These are phyloP conservation scores for Enteromius paludinosus DNA, from an alignment of 2,797 vertebrate genomes.

Conservation along the genomic window DNA sequence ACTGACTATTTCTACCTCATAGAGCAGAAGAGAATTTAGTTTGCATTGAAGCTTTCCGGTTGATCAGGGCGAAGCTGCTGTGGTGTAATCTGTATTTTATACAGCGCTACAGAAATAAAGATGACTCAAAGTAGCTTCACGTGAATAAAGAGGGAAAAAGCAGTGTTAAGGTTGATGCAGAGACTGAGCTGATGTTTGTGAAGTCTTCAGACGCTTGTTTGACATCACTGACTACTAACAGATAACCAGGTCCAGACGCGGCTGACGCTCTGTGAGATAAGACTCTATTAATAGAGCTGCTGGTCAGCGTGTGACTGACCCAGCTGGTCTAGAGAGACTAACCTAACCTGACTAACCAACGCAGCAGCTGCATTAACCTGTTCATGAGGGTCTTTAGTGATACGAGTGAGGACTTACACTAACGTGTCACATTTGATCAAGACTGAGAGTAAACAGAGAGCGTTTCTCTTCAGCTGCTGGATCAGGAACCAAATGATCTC, in stretches of 20 bases:
- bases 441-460: too few relatives aligned
- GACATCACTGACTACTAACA: neutral
- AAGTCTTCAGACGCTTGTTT: neutral
- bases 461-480: too few relatives aligned
- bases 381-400: neutral
- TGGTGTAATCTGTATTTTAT: neutral
- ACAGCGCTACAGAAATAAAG: neutral
- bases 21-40: neutral
- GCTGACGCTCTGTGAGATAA: constrained; percentile 75
- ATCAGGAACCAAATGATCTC: neutral
- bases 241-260: constrained; percentile 46
- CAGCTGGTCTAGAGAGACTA: constrained; percentile 7
- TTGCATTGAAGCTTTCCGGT: too few relatives aligned
- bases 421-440: too few relatives aligned
- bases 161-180: neutral
- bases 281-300: constrained; percentile 68
- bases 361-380: neutral
- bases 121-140: neutral
- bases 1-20: neutral
- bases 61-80: too few relatives aligned
- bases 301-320: too few relatives aligned
- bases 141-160: neutral
- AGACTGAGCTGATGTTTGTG: neutral
- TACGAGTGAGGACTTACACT: too few relatives aligned
- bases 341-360: neutral